Base-by-base conservation (phyloP, 2,797 vertebrate genomes). In the Halcyon badia region DNA sequence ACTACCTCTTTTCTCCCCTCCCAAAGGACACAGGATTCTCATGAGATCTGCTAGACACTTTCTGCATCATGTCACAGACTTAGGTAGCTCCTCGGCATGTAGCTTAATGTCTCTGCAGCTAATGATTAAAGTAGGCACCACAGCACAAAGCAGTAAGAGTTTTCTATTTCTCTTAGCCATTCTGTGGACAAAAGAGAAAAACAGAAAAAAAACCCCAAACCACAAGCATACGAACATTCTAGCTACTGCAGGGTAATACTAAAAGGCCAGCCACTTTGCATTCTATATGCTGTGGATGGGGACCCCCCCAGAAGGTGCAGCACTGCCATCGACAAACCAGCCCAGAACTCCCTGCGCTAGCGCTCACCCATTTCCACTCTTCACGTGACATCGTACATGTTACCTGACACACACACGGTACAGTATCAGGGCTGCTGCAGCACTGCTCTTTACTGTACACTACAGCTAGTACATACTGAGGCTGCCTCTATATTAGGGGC, bases 371-470 rank as follows among this genome's bases (percentile, higher is more conserved):
- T 9, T 12, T 10, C 41, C 68, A 64, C 5, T 22, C 44, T 4
- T 18, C 0, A 0, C 22, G 6, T 3, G 33, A 30, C 58, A 51
- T 1, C 4, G 4, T 24, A 4, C 2, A 12, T 10, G 10, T 22
- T 35, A 31, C 42, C 14, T 10, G 35, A n/a, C 0, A 1, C 16
- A n/a, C 51, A 46, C 51, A 48, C 37, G n/a, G 37, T 44, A 39
- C 10, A 15, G 42, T 1, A 18, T 2, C 37, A 35, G 58, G 46
- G 77, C 41, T 83, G 62, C 62, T 39, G 48, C 81, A 89, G 77
- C 41, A 11, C 66, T 35, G 25, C 72, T 35, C 44, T 6, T 2
- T 1, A 2, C 42, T 7, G 2, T 1, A 3, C 25, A 5, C 31
- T 6, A 6, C 21, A 42, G 39, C 41, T 10, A 41, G 41, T 12